Conservation (phyloP, 2,888 invertebrate genomes). For the Gastrophysa polygoni region DNA sequence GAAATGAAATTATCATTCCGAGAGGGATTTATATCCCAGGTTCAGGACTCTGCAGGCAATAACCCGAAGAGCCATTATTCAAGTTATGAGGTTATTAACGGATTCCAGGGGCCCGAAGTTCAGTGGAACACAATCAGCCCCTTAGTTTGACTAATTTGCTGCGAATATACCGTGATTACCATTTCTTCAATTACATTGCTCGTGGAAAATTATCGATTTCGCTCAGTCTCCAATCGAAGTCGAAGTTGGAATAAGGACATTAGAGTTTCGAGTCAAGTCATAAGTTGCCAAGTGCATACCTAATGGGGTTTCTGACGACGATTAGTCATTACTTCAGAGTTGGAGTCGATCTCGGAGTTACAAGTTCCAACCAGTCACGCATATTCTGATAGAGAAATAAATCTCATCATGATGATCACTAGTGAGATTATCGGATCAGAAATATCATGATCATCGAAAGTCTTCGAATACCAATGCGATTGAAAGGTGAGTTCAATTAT, state of each 20-base stretch:
- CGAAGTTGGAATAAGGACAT: constrained; percentile 25
- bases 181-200: constrained; percentile 3
- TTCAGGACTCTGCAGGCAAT: constrained; percentile 4
- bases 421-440: no score
- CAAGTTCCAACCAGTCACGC: no score
- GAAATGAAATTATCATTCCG: constrained; percentile 1
- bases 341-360: no score
- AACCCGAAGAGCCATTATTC: constrained; percentile 10
- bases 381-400: no score
- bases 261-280: constrained; percentile 22
- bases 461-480: no score
- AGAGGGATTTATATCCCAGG: not conserved
- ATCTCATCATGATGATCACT: no score
- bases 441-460: no score
- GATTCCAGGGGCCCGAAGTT: constrained; percentile 9
- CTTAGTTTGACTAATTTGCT: constrained; percentile 14
- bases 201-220: constrained; percentile 11
- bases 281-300: constrained; percentile 21
- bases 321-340: constrained; percentile 24
- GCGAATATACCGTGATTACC: constrained; percentile 4
- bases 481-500: no score
- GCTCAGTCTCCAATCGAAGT: not conserved
- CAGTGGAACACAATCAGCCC: constrained; percentile 12
- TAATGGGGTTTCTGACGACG: constrained; percentile 27
- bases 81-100: constrained; percentile 17